Evolutionary conservation across 2,888 invertebrate genomes (phyloP).

Genomic region (Dioctria linearis): DNA sequence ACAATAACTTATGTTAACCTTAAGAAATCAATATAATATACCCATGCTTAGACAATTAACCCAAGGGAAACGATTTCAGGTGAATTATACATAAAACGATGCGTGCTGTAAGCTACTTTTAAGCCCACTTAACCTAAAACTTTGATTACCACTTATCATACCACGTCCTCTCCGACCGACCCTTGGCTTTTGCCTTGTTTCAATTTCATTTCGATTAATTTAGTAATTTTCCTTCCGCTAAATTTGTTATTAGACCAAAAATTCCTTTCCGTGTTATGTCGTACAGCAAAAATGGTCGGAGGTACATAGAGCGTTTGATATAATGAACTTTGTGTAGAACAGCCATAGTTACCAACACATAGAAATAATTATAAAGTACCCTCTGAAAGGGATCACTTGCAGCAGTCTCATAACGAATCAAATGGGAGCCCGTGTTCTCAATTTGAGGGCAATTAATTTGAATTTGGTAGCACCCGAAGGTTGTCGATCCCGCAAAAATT

Average conservation of each 20-base stretch:
- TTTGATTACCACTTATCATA: background rate
- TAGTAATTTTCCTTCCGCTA: background rate
- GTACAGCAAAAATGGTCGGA: too few species aligned
- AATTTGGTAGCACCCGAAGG: conserved; percentile 33
- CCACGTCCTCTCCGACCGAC: background rate
- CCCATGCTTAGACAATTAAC: too few species aligned
- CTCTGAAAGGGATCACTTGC: conserved; percentile 28
- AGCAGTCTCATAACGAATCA: conserved; percentile 33
- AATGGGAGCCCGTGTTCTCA: conserved; percentile 17
- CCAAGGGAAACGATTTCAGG: background rate
- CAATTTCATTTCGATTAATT: conserved; percentile 9
- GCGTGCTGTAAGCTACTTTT: background rate
- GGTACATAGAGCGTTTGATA: too few species aligned
- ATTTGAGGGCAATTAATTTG: conserved; percentile 34
- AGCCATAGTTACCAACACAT: background rate
- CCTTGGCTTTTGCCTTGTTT: background rate
- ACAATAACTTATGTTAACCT: too few species aligned
- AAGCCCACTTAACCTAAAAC: background rate
- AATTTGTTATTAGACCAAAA: conserved; percentile 18
- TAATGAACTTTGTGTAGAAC: conserved; percentile 13
- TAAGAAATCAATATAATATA: too few species aligned
- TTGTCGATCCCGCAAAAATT: conserved; percentile 14
- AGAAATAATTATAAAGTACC: conserved; percentile 10
- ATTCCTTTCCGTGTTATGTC: background rate
- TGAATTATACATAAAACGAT: background rate